Evolutionary conservation across 2,888 invertebrate genomes (phyloP).

Genomic region (Schrankia costaestrigalis): DNA sequence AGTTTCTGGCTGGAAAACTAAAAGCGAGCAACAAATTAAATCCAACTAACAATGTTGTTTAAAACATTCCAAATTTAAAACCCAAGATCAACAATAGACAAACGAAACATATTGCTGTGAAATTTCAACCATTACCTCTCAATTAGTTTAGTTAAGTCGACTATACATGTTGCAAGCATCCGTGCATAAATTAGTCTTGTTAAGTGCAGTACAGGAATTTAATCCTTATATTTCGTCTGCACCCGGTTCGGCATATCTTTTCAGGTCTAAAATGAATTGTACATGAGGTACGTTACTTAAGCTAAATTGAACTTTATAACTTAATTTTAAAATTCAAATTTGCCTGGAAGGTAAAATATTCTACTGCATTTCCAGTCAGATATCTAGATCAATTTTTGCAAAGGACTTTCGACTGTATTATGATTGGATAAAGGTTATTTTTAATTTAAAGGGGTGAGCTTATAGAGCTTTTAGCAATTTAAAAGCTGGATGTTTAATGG

Average conservation of each 20-base stretch:
- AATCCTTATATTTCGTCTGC: conserved; percentile 80
- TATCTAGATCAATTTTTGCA: conserved; percentile 8
- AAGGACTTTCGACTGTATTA: conserved; percentile 4
- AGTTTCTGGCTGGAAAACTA: too few species aligned
- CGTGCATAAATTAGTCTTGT: conserved; percentile 78
- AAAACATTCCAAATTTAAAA: conserved; percentile 11
- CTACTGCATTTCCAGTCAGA: conserved; percentile 14
- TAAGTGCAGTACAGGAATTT: conserved; percentile 79
- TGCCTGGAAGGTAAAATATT: conserved; percentile 21
- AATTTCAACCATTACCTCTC: conserved; percentile 70
- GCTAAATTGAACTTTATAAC: conserved; percentile 42
- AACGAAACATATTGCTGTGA: conserved; percentile 50
- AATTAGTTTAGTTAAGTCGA: conserved; percentile 73
- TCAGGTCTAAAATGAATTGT: conserved; percentile 64
- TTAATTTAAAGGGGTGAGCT: conserved; percentile 4
- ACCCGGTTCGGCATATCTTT: conserved; percentile 73
- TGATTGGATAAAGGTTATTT: conserved; percentile 13
- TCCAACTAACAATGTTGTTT: too few species aligned
- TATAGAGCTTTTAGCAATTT: conserved; percentile 29
- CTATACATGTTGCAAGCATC: conserved; percentile 53
- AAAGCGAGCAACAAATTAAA: too few species aligned
- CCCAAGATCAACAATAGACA: conserved; percentile 16
- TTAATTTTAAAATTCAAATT: conserved; percentile 40
- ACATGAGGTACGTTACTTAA: conserved; percentile 36
- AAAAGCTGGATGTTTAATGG: conserved; percentile 54